A percentile compares a stretch with the other conserved stretches of the same genome.
Evolutionary conservation across 2,113 vertebrate genomes (phyloP).

Genomic region (Epinephelus lanceolatus): DNA sequence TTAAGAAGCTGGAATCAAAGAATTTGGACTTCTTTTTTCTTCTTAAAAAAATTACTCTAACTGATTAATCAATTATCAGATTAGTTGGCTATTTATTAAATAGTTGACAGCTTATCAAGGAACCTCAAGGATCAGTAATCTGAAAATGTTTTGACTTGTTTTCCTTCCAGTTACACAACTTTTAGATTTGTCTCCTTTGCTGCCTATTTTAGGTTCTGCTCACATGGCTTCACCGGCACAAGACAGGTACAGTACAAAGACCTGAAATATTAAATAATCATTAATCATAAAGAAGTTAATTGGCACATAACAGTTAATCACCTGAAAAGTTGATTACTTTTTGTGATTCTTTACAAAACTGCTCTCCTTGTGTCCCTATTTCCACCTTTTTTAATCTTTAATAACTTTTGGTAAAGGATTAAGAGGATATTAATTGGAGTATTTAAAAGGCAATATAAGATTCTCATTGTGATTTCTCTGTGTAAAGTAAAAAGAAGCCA

Average conservation of each 20-base stretch:
- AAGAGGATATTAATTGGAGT: neutral
- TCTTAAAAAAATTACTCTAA: too few species aligned
- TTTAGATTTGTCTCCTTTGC: conserved; percentile 31
- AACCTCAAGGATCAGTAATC: neutral
- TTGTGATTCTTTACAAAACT: neutral
- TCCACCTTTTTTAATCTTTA: neutral
- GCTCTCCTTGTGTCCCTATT: neutral
- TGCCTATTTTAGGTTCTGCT: conserved; percentile 46
- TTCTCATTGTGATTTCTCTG: conserved; percentile 6
- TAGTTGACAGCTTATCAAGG: neutral
- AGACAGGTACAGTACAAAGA: conserved; percentile 66
- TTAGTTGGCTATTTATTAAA: too few species aligned
- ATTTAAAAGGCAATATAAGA: neutral
- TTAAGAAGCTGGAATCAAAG: too few species aligned
- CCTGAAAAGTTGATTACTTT: neutral
- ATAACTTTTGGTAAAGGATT: neutral
- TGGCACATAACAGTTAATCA: neutral
- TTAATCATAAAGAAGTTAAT: neutral
- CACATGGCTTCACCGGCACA: conserved; percentile 39
- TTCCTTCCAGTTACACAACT: neutral
- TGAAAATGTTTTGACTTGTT: neutral
- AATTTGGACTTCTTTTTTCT: too few species aligned
- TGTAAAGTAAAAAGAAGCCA: conserved; percentile 74
- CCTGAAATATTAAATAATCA: neutral
- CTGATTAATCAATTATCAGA: too few species aligned